These are phyloP conservation scores for Nycticorax nycticorax DNA, from an alignment of 2,113 vertebrate genomes.

Conservation along the genomic window DNA sequence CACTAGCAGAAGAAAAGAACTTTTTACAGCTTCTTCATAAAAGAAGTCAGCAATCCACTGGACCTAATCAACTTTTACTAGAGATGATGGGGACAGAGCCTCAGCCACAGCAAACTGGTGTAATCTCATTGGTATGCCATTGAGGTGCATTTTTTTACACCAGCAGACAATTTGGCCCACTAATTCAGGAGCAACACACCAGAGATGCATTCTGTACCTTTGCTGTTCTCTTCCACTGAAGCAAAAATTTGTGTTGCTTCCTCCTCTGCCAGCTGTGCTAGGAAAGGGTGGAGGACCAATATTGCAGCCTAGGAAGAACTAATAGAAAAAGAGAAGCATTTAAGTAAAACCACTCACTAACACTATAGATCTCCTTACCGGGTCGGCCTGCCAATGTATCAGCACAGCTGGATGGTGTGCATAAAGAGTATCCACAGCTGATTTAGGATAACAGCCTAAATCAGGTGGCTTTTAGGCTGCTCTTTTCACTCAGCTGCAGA, in stretches of 20 bases:
- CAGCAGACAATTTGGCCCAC: neutral
- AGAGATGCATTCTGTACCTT: neutral
- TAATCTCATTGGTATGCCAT: neutral
- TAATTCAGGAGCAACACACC: neutral
- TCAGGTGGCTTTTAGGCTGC: constrained; percentile 12
- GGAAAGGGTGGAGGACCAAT: neutral
- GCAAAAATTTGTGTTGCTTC: neutral
- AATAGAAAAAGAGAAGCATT: constrained; percentile 17
- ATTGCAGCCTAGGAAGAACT: neutral
- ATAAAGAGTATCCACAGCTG: constrained; percentile 26
- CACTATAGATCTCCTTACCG: constrained; percentile 43
- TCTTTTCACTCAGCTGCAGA: neutral
- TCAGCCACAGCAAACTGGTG: neutral
- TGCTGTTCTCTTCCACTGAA: neutral
- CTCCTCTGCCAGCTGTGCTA: neutral
- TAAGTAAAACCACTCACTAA: constrained; percentile 45
- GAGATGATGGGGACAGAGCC: neutral
- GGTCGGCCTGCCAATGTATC: constrained; percentile 23
- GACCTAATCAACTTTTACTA: constrained; percentile 64
- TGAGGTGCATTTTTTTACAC: neutral
- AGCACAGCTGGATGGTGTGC: constrained; percentile 43
- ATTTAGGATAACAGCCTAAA: neutral
- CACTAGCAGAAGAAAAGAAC: constrained; percentile 64
- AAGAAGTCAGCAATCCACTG: constrained; percentile 61
- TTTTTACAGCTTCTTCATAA: constrained; percentile 63